Conservation (phyloP, 2,888 invertebrate genomes). For the Pachycephus smyrnensis region DNA sequence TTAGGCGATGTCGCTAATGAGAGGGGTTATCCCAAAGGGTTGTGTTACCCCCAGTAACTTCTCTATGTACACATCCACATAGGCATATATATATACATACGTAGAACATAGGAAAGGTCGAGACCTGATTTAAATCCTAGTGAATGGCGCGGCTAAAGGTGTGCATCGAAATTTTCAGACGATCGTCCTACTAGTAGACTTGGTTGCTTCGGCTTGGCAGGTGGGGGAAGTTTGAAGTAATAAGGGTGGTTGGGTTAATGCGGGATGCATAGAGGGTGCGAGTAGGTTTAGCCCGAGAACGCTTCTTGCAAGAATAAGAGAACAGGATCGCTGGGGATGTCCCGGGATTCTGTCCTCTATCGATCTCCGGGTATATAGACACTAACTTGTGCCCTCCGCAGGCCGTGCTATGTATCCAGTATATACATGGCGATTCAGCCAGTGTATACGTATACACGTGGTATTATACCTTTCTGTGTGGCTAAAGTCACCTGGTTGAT, state of each 20-base stretch:
- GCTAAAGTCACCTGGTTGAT: background rate
- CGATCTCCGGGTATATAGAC: slow-evolving; percentile 64
- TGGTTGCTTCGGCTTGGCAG: background rate
- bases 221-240: background rate
- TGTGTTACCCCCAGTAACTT: too few relatives aligned
- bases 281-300: slow-evolving; percentile 51
- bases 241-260: slow-evolving; percentile 17
- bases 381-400: slow-evolving; percentile 64
- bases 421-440: slow-evolving; percentile 33
- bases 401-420: slow-evolving; percentile 57
- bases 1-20: too few relatives aligned
- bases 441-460: slow-evolving; percentile 14
- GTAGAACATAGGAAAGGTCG: too few relatives aligned
- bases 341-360: slow-evolving; percentile 67
- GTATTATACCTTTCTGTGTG: slow-evolving; percentile 24
- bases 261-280: slow-evolving; percentile 38
- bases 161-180: too few relatives aligned
- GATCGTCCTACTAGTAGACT: too few relatives aligned
- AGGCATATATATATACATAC: too few relatives aligned
- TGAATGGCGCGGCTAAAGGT: too few relatives aligned
- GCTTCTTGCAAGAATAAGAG: slow-evolving; percentile 66
- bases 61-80: too few relatives aligned
- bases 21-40: too few relatives aligned
- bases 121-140: too few relatives aligned
- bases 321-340: slow-evolving; percentile 66